phyloP scores from a whole-genome alignment of 2,888 invertebrate genomes.

The Tetragonula carbonaria region DNA sequence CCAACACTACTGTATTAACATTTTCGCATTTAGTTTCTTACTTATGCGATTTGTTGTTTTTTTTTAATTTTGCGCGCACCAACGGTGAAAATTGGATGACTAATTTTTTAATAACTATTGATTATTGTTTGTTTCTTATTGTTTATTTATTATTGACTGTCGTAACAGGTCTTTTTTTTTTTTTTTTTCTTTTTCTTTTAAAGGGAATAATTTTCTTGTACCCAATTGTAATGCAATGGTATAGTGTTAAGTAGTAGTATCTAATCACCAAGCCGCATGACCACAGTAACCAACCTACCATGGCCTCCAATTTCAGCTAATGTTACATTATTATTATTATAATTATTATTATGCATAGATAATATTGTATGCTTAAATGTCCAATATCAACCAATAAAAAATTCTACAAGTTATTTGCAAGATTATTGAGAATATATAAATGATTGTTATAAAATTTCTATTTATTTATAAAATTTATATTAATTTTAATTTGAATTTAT shows the following conservation, averaged over 20 bases:
- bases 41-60: background rate
- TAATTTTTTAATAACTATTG: background rate
- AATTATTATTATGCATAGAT: conserved; percentile 50
- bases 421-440: background rate
- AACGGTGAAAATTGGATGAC: background rate
- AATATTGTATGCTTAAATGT: conserved; percentile 52
- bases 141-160: background rate
- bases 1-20: background rate
- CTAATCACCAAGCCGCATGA: conserved; percentile 78
- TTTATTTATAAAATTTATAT: too few species aligned
- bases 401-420: conserved; percentile 6
- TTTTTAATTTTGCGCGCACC: background rate
- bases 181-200: background rate
- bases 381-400: conserved; percentile 23
- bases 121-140: background rate
- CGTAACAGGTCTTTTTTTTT: background rate
- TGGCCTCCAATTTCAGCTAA: conserved; percentile 73
- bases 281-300: conserved; percentile 66
- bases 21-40: background rate
- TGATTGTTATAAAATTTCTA: background rate
- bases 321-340: conserved; percentile 68
- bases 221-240: conserved; percentile 56
- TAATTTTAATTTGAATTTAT: background rate
- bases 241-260: conserved; percentile 69
- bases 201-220: conserved; percentile 21